Evolutionary conservation across 2,113 vertebrate species (phyloP).

Genomic region (Xerus inauris): DNA sequence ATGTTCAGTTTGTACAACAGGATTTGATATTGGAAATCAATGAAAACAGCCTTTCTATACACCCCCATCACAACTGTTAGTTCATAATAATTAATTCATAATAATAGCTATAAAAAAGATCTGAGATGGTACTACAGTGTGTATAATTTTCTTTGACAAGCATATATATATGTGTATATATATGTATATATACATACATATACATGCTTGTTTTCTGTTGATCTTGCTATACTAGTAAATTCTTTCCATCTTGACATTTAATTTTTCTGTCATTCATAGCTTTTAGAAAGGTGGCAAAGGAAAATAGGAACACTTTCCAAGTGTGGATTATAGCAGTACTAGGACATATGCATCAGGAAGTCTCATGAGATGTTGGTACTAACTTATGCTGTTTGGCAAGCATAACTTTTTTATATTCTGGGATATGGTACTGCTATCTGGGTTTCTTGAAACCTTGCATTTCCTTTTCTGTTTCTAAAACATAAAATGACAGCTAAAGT

Average conservation of each 20-base stretch:
- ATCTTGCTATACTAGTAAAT: not conserved
- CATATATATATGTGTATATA: too few relatives aligned
- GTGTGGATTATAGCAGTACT: not conserved
- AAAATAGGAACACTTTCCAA: slow-evolving; percentile 12
- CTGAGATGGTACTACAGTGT: not conserved
- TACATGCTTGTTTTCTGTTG: not conserved
- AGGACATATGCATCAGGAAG: not conserved
- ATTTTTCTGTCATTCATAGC: not conserved
- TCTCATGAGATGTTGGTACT: not conserved
- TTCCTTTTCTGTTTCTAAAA: not conserved
- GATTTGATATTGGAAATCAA: not conserved
- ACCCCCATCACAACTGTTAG: not conserved
- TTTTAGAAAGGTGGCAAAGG: not conserved
- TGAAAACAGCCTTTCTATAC: not conserved
- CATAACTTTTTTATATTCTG: not conserved
- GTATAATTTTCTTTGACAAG: too few relatives aligned
- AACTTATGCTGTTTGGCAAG: not conserved
- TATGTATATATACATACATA: too few relatives aligned
- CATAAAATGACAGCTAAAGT: slow-evolving; percentile 45
- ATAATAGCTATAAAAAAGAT: not conserved
- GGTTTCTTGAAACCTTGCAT: not conserved
- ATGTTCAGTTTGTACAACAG: not conserved
- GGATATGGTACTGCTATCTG: not conserved
- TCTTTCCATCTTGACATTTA: not conserved
- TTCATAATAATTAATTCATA: not conserved